Evolutionary conservation across 2,888 invertebrate genomes (phyloP).

Genomic region (Leptopilina syphax): DNA sequence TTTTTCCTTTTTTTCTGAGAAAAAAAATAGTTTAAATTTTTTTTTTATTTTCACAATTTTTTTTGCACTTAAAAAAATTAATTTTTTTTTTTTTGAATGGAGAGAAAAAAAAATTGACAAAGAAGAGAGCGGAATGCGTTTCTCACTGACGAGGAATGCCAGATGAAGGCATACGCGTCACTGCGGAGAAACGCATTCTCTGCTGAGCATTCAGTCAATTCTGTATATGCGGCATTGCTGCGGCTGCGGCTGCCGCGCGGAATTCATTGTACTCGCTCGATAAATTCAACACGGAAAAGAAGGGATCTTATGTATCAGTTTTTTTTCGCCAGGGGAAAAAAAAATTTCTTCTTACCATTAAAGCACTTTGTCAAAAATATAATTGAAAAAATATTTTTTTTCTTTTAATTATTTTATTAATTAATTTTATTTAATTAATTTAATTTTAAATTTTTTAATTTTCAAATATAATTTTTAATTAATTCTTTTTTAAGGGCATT

Average conservation of each 20-base stretch:
- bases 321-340: too few relatives aligned
- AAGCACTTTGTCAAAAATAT: too few relatives aligned
- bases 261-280: constrained; percentile 57
- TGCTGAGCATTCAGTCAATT: constrained; percentile 52
- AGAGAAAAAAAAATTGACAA: constrained; percentile 1
- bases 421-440: too few relatives aligned
- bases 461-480: too few relatives aligned
- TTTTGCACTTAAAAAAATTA: background rate
- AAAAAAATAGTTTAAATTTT: too few relatives aligned
- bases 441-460: too few relatives aligned
- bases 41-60: background rate
- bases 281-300: background rate
- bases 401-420: too few relatives aligned
- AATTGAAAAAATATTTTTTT: too few relatives aligned
- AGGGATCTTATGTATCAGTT: background rate
- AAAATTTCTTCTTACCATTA: background rate
- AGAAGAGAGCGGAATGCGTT: constrained; percentile 51
- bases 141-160: constrained; percentile 55
- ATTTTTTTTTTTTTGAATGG: background rate
- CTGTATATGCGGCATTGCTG: constrained; percentile 54
- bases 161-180: constrained; percentile 63
- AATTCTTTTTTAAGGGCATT: too few relatives aligned
- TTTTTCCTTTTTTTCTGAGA: background rate
- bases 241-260: constrained; percentile 71
- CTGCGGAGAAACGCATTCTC: constrained; percentile 67